Conservation (phyloP, 1,140 invertebrate species). For the Marisa cornuarietis region DNA sequence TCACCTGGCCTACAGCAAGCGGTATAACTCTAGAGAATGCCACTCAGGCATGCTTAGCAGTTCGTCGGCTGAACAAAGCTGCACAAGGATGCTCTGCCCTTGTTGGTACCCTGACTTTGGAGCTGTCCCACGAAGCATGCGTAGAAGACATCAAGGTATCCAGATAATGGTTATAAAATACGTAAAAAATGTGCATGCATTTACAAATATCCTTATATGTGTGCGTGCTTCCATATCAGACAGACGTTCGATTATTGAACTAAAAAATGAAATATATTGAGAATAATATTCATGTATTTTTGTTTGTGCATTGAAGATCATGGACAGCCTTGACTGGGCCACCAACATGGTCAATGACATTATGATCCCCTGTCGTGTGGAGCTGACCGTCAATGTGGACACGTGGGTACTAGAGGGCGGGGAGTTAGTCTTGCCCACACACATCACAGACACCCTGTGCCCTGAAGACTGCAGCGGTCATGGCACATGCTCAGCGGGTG, state of each 20-base stretch:
- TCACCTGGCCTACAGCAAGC: constrained; percentile 45
- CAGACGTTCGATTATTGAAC: no score
- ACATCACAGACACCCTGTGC: constrained; percentile 35
- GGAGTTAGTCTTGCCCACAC: constrained; percentile 17
- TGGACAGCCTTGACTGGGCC: constrained; percentile 36
- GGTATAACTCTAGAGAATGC: constrained; percentile 40
- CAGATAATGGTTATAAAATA: no score
- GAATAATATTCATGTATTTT: not conserved
- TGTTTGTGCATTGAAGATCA: constrained; percentile 29
- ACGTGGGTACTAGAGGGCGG: constrained; percentile 35
- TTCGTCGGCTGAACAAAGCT: constrained; percentile 20
- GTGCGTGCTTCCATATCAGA: no score
- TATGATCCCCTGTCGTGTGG: constrained; percentile 25
- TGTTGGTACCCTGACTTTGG: constrained; percentile 11
- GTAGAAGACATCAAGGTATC: constrained; percentile 45
- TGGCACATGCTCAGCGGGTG: constrained; percentile 42
- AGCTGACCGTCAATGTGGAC: constrained; percentile 36
- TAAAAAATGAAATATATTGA: not conserved
- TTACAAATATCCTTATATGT: not conserved
- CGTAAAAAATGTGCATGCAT: not conserved
- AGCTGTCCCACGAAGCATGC: constrained; percentile 32
- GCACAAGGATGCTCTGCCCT: constrained; percentile 29
- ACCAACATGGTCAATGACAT: constrained; percentile 31
- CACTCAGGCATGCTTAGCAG: constrained; percentile 25
- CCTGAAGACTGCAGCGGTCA: constrained; percentile 39